Evolutionary conservation across 1,140 invertebrate species (phyloP), one percentile per base, ranked within the genome.

Genomic region (Pristionchus pacificus): DNA sequence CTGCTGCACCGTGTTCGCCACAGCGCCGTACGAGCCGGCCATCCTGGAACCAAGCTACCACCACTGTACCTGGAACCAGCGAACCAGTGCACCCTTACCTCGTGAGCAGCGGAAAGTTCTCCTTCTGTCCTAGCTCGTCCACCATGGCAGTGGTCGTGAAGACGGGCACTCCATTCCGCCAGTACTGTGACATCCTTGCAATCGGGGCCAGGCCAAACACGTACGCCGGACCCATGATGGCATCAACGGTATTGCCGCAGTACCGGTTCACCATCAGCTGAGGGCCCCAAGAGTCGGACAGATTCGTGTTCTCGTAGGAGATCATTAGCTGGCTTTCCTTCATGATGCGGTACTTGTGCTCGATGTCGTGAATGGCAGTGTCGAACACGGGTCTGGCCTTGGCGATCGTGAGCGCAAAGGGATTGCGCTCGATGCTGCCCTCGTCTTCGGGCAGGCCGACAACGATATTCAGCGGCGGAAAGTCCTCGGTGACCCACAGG

Each of bases 151-250:
- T 91, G 0, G 92, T 89, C 1, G 92, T 93, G 3, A 96, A 83
- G 0, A 95, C 89, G 0, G 93, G 93, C 25, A 93, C 90, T 1
- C 89, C 82, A n/a, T 57, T 62, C 25, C 59, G 86, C 93, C 93
- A 96, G n/a, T 88, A 88, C 2, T 90, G 89, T 0, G 91, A 89
- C 80, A 93, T 94, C 15, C 93, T 87, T 0, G 91, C 90, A 0
- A 96, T 91, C 0, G 93, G 92, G 0, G 93, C 92, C 65, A 95
- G 88, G 2, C 91, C 91, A 84, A 93, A 95, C 77, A 93, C 92
- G 84, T 93, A 95, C 1, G 92, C 89, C 0, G 93, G 91, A 0
- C 93, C 93, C 77, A 95, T 88, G 80, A 95, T 92, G 0, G 91
- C 91, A 85, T 95, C 91, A 88, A 88, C 78, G 74, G 72, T 81